Conservation (phyloP, 2,888 invertebrate genomes). For the Atrina japonica region DNA sequence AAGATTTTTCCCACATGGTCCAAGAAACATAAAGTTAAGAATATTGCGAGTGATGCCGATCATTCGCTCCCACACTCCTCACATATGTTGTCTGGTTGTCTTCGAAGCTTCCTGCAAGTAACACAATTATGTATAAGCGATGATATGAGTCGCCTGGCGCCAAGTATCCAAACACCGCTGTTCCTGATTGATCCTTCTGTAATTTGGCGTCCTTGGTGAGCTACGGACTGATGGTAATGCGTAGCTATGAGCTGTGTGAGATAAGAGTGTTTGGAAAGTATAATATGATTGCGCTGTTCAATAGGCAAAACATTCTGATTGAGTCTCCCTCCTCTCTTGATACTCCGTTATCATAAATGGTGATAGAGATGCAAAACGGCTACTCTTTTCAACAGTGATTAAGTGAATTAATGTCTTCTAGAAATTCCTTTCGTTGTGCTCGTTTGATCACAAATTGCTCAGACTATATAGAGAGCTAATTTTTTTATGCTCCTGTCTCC, state of each 20-base stretch:
- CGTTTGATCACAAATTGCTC: neutral
- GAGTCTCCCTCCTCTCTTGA: neutral
- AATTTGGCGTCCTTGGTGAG: slow-evolving; percentile 14
- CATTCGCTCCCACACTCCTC: slow-evolving; percentile 44
- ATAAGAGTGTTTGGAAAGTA: neutral
- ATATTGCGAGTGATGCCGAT: slow-evolving; percentile 40
- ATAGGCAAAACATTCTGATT: neutral
- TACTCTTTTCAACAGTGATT: neutral
- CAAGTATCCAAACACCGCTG: slow-evolving; percentile 38
- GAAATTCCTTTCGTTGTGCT: neutral
- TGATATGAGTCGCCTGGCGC: slow-evolving; percentile 33
- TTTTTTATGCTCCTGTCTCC: too few species aligned
- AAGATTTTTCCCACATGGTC: slow-evolving; percentile 10
- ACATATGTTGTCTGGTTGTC: slow-evolving; percentile 38
- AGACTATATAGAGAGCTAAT: too few species aligned
- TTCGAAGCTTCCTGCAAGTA: slow-evolving; percentile 36
- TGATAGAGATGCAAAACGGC: neutral
- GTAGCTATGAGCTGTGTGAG: neutral
- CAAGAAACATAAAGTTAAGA: slow-evolving; percentile 39
- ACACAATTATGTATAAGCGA: slow-evolving; percentile 35
- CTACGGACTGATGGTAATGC: neutral
- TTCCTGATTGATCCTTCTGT: slow-evolving; percentile 16
- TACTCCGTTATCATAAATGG: too few species aligned
- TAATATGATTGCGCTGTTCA: neutral
- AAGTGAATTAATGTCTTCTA: neutral